Conservation (phyloP, 2,888 invertebrate species). For the Chloroclystis v-ata region DNA sequence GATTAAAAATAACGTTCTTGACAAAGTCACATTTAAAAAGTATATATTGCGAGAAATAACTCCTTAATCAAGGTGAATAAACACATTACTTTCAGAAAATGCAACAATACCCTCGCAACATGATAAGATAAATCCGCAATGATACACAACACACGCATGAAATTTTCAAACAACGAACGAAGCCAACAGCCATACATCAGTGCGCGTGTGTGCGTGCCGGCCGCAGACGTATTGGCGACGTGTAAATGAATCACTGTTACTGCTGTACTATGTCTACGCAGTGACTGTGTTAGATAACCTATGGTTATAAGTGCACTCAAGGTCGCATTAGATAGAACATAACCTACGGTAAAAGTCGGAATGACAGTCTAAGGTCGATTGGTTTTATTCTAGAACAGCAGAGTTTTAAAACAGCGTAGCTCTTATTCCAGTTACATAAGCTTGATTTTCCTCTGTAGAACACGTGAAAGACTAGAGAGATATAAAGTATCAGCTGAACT, state of each 20-base stretch:
- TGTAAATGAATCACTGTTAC: slow-evolving; percentile 13
- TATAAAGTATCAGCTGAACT: too few relatives aligned
- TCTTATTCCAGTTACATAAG: neutral
- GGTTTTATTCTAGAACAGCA: neutral
- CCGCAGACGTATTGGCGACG: slow-evolving; percentile 15
- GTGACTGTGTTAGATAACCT: slow-evolving; percentile 18
- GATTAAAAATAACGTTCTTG: too few relatives aligned
- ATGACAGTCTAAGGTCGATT: neutral
- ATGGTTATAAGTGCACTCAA: slow-evolving; percentile 7
- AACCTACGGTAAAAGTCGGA: neutral
- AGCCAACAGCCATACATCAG: slow-evolving; percentile 2
- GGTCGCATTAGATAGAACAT: slow-evolving; percentile 12
- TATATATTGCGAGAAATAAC: too few relatives aligned
- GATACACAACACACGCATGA: neutral
- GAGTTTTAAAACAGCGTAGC: neutral
- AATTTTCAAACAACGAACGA: neutral
- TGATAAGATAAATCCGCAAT: neutral
- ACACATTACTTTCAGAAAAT: too few relatives aligned
- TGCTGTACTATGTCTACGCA: slow-evolving; percentile 12
- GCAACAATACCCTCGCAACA: neutral
- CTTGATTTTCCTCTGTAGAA: too few relatives aligned
- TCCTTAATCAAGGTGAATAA: too few relatives aligned
- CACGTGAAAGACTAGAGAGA: too few relatives aligned
- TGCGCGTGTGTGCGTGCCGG: slow-evolving; percentile 10
- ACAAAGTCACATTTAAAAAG: too few relatives aligned